Evolutionary conservation across 2,888 invertebrate species (phyloP).

Genomic region (Nephrotoma appendiculata): DNA sequence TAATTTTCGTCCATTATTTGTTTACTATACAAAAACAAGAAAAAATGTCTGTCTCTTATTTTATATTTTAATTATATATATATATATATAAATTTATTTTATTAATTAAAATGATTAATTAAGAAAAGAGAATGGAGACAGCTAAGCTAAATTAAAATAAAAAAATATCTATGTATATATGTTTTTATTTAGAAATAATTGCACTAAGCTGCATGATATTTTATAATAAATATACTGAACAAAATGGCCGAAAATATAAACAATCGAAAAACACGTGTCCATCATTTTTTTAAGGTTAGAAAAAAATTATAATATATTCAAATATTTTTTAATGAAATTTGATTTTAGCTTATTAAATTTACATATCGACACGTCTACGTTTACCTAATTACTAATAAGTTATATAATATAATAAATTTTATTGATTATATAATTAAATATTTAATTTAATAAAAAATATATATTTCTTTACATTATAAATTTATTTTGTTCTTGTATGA

Average conservation of each 20-base stretch:
- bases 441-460: background rate
- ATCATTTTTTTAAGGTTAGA: background rate
- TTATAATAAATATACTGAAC: background rate
- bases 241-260: background rate
- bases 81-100: background rate
- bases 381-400: background rate
- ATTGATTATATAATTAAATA: background rate
- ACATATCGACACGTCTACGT: background rate
- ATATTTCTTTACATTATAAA: background rate
- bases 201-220: background rate
- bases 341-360: background rate
- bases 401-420: background rate
- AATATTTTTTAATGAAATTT: background rate
- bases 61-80: background rate
- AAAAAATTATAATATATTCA: background rate
- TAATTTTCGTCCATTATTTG: background rate
- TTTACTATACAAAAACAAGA: background rate
- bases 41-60: background rate
- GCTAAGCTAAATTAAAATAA: background rate
- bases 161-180: background rate
- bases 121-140: background rate
- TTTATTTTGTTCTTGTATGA: background rate
- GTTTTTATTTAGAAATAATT: background rate
- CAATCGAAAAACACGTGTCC: background rate
- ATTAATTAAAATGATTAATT: background rate